Conservation (phyloP, 1,140 invertebrate genomes). For the Drosophila tristis region DNA sequence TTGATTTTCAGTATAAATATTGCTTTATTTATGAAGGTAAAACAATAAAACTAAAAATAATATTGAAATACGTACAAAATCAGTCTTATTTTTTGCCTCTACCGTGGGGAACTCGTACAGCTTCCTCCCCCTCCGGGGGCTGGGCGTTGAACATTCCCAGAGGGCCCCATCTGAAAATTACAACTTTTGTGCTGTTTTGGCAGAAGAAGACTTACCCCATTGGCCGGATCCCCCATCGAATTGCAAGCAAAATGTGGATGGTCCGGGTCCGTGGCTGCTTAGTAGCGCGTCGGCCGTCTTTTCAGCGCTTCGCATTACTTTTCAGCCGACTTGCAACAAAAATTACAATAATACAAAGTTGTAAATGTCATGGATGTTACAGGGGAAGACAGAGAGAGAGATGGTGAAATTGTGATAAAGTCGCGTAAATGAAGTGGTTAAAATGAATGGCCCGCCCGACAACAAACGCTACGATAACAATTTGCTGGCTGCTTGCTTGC, state of each 20-base stretch:
- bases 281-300: slow-evolving; percentile 54
- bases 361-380: slow-evolving; percentile 45
- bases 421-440: slow-evolving; percentile 13
- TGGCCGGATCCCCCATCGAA: slow-evolving; percentile 4
- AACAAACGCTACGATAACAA: slow-evolving; percentile 32
- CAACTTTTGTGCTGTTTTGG: slow-evolving; percentile 36
- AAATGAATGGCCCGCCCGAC: slow-evolving; percentile 26
- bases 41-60: slow-evolving; percentile 3
- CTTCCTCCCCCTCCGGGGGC: not conserved
- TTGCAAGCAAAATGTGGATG: slow-evolving; percentile 22
- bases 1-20: not conserved
- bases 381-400: slow-evolving; percentile 20
- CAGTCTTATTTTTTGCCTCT: not conserved
- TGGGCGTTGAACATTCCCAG: not conserved
- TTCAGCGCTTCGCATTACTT: slow-evolving; percentile 74
- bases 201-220: slow-evolving; percentile 51
- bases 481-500: slow-evolving; percentile 30
- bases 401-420: slow-evolving; percentile 39
- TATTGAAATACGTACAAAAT: not conserved
- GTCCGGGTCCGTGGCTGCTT: slow-evolving; percentile 51
- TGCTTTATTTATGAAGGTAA: slow-evolving; percentile 9
- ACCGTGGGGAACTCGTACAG: not conserved
- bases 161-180: slow-evolving; percentile 41
- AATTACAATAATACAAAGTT: slow-evolving; percentile 75
- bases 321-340: slow-evolving; percentile 78